Base-by-base conservation (phyloP, 2,113 vertebrate genomes). In the Loxodonta africana region DNA sequence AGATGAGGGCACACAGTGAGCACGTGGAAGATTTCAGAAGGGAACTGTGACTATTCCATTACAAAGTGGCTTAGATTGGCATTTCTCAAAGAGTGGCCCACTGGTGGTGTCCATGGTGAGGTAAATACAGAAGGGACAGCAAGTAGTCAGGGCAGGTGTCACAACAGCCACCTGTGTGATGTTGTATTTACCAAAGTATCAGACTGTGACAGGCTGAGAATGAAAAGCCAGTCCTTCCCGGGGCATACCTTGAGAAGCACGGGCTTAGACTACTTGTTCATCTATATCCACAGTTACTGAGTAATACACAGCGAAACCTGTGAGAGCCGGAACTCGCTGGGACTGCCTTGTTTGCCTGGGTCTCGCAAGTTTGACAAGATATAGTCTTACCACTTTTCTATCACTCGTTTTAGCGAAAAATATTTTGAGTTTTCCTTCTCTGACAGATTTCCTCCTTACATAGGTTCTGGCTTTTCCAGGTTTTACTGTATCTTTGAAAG, bases 111-210 rank as follows among this genome's bases (percentile, higher is more conserved):
- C 57, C 44, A 33, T 0, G 2, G 28, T 14, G 11, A 60, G 18
- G n/a, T 28, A 86, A 65, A 65, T 41, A 53, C 8, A 90, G 67
- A 93, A 88, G 21, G 12, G 33, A 65, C 60, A 85, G 53, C 15
- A 30, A 41, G 12, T 21, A 74, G 37, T 74, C 73, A 21, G 15
- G 18, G 21, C 73, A 23, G 7, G 0, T 5, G 3, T 6, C 48
- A 28, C 6, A 7, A 6, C 28, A 18, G 7, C 11, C 0, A 1
- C 30, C n/a, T 23, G 1, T 1, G 14, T 0, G 4, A 30, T 23
- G n/a, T 2, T 30, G 14, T 23, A 18, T 90, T 17, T 60, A 26
- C 12, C 28, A 67, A 25, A 2, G 30, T 15, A 25, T 33, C 48
- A 3, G 30, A 11, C 76, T n/a, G 33, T 18, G 69, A 69, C 3